These are phyloP conservation scores for Microdon myrmicae DNA, from an alignment of 2,888 invertebrate species.

Conservation along the genomic window DNA sequence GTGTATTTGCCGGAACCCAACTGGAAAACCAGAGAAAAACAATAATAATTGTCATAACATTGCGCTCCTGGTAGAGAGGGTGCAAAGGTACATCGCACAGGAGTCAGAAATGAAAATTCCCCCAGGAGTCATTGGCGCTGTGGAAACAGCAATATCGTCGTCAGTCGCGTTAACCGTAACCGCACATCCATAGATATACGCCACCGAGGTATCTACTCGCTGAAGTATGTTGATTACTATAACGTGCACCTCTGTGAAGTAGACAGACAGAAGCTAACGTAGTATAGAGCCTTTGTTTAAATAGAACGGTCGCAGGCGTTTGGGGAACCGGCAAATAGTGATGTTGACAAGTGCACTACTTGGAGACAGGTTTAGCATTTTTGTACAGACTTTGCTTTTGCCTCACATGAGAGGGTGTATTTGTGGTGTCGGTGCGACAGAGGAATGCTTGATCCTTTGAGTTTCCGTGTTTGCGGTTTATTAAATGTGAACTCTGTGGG, in stretches of 20 bases:
- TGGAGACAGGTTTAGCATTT: conserved; percentile 42
- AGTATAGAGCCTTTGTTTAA: conserved; percentile 20
- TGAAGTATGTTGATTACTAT: too few species aligned
- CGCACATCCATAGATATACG: conserved; percentile 40
- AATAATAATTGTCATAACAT: conserved; percentile 50
- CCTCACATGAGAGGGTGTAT: conserved; percentile 5
- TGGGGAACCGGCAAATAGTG: conserved; percentile 40
- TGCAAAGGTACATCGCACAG: conserved; percentile 2
- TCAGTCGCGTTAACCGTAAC: conserved; percentile 40
- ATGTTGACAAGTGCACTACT: conserved; percentile 52
- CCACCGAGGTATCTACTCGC: conserved; percentile 38
- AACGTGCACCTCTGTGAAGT: too few species aligned
- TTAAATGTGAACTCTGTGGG: conserved; percentile 21
- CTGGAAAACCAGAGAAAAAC: conserved; percentile 19
- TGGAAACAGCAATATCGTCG: conserved; percentile 34
- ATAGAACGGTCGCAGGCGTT: conserved; percentile 18
- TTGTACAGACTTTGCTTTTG: conserved; percentile 14
- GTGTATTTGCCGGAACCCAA: conserved; percentile 3
- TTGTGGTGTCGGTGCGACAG: not conserved
- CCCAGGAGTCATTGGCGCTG: conserved; percentile 36
- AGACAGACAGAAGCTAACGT: conserved; percentile 24
- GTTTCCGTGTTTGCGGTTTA: conserved; percentile 36
- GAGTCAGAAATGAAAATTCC: conserved; percentile 24
- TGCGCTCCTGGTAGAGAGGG: not conserved
- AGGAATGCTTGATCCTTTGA: conserved; percentile 25